Conservation (phyloP, 2,888 invertebrate genomes). For the Phortica magna region DNA sequence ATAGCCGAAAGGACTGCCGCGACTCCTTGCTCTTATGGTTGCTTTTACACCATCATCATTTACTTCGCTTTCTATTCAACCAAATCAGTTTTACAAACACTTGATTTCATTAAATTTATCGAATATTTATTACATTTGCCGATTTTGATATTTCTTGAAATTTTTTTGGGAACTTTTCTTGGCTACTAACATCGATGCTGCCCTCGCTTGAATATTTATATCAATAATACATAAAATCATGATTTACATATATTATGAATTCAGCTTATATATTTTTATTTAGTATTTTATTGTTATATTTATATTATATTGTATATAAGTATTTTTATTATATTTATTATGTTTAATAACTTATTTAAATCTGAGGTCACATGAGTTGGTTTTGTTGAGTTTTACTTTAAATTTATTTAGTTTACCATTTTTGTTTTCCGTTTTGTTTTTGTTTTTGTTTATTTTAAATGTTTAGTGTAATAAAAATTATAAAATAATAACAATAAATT, state of each 20-base stretch:
- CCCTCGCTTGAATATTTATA: constrained; percentile 55
- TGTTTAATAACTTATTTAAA: constrained; percentile 76
- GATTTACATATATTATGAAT: constrained; percentile 60
- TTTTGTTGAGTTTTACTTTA: constrained; percentile 77
- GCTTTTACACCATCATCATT: too few species aligned
- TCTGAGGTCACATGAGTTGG: constrained; percentile 80
- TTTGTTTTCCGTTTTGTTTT: constrained; percentile 46
- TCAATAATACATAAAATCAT: constrained; percentile 65
- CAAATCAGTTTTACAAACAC: constrained; percentile 28
- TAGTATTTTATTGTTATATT: constrained; percentile 47
- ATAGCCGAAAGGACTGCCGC: constrained; percentile 12
- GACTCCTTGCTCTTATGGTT: too few species aligned
- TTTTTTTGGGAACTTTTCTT: constrained; percentile 49
- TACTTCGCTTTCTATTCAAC: constrained; percentile 35
- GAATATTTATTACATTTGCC: constrained; percentile 38
- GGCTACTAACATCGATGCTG: constrained; percentile 25
- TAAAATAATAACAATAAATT: constrained; percentile 68
- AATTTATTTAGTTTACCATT: constrained; percentile 52
- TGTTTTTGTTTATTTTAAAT: constrained; percentile 40
- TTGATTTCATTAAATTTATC: too few species aligned
- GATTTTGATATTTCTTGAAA: not conserved
- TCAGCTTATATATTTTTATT: constrained; percentile 44
- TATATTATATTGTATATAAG: constrained; percentile 61
- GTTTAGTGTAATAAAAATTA: constrained; percentile 62
- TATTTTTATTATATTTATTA: constrained; percentile 48